Conservation (phyloP, 2,113 vertebrate genomes). For the Gyps fulvus region DNA sequence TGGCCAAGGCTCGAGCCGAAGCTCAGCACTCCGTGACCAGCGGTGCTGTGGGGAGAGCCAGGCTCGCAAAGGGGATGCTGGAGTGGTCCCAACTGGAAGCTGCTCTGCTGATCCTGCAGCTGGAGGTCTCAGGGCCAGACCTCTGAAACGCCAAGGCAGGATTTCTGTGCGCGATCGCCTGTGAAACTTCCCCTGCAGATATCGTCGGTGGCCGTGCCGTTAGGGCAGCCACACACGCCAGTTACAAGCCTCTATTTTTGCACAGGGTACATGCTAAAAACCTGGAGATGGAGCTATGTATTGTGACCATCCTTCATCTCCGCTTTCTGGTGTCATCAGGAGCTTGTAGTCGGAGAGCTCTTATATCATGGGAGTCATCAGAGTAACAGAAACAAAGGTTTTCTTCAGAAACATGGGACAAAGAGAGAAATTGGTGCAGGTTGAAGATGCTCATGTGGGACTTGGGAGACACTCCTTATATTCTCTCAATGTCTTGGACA, state of each 20-base stretch:
- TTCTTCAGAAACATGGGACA: not conserved
- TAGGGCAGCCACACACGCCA: not conserved
- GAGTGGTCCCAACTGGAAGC: not conserved
- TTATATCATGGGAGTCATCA: too few species aligned
- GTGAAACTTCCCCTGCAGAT: not conserved
- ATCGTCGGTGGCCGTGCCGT: rapidly evolving
- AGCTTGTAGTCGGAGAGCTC: not conserved
- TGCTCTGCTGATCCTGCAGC: not conserved
- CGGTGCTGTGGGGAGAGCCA: rapidly evolving
- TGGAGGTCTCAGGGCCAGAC: not conserved
- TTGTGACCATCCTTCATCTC: not conserved
- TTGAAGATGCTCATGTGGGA: not conserved
- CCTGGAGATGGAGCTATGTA: not conserved
- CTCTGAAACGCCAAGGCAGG: not conserved
- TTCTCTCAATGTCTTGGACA: not conserved
- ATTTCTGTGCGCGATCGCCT: not conserved
- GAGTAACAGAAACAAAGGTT: not conserved
- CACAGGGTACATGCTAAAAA: not conserved
- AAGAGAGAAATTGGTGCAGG: not conserved
- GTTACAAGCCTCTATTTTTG: not conserved
- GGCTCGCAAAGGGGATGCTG: not conserved
- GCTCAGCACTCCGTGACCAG: not conserved
- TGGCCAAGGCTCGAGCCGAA: not conserved
- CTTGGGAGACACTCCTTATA: not conserved
- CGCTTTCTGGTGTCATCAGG: rapidly evolving